phyloP scores from a whole-genome alignment of 2,888 invertebrate genomes.

The Megastigmus dorsalis region DNA sequence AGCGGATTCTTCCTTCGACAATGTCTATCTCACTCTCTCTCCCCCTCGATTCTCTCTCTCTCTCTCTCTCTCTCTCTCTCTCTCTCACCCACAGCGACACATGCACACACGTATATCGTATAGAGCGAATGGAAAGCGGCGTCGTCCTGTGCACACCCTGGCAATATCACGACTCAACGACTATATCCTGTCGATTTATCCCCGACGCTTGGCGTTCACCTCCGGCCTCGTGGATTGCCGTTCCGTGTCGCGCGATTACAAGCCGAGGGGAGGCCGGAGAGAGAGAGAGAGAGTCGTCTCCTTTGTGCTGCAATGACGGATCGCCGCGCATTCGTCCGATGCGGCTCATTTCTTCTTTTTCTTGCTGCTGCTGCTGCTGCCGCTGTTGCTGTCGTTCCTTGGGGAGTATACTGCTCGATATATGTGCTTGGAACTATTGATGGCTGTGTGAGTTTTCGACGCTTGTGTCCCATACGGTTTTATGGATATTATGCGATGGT shows the following conservation, averaged over 20 bases:
- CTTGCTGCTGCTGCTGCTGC: neutral
- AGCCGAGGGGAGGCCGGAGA: neutral
- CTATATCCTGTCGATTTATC: constrained; percentile 56
- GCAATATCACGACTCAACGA: constrained; percentile 56
- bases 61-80: constrained; percentile 9
- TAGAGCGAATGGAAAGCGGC: too few species aligned
- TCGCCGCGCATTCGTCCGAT: constrained; percentile 45
- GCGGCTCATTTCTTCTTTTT: constrained; percentile 50
- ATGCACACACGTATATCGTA: neutral
- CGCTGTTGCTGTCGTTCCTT: neutral
- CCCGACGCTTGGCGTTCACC: neutral
- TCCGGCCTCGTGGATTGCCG: constrained; percentile 56
- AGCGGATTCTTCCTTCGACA: constrained; percentile 38
- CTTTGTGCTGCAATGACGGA: constrained; percentile 62
- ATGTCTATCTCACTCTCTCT: neutral
- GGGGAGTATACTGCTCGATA: too few species aligned
- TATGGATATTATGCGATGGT: neutral
- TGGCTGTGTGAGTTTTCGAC: neutral
- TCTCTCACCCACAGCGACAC: too few species aligned
- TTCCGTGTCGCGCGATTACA: constrained; percentile 62
- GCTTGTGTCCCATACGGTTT: constrained; percentile 12
- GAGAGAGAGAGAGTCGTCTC: constrained; percentile 15
- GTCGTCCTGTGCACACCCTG: too few species aligned
- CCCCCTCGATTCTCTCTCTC: constrained; percentile 19
- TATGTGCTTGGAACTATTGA: constrained; percentile 4